Evolutionary conservation across 2,888 invertebrate genomes (phyloP), one percentile per base, ranked within the genome.

Genomic region (Linhomoeus sp.): DNA sequence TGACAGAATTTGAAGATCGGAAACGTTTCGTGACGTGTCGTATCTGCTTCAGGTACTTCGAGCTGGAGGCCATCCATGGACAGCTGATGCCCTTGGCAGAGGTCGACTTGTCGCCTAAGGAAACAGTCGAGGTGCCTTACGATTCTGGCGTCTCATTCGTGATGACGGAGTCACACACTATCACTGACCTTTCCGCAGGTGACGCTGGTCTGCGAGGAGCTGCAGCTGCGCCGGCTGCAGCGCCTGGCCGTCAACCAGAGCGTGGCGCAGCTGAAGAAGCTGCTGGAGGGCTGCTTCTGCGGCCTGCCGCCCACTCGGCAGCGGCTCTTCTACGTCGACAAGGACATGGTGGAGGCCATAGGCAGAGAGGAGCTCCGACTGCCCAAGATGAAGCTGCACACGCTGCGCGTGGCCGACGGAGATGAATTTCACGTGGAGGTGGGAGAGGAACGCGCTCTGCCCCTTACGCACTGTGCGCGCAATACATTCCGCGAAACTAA

Each of bases 201-300:
- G 17, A 12, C 3, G 15, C 3, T 46, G 2, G 44, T 43, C 5
- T 46, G 9, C 40, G 41, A 41, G n/a, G 39, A 47, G 19, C 33
- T 17, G 25, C 7, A 35, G 12, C 17, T n/a, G 24, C 5, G 23
- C 23, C 29, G 35, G n/a, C 19, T 7, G 12, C 44, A 37, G 17
- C 19, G 15, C 3, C 5, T 65, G 5, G 49, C 55, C 42, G 45
- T 55, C 3, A 47, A 52, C 36, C 58, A 59, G 46, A 61, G 61
- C 3, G 57, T 64, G 19, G 51, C 51, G n/a, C 56, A 63, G 22
- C 54, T 66, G 24, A 65, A 63, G 52, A 61, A 59, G 47, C 38
- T 50, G 2, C 49, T 65, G 14, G 50, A 54, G 40, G 52, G 55
- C 36, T 54, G n/a, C n/a, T n/a, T 63, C 41, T 57, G 56, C 20